phyloP scores from a whole-genome alignment of 2,113 vertebrate genomes.

The Gymnarchus niloticus region DNA sequence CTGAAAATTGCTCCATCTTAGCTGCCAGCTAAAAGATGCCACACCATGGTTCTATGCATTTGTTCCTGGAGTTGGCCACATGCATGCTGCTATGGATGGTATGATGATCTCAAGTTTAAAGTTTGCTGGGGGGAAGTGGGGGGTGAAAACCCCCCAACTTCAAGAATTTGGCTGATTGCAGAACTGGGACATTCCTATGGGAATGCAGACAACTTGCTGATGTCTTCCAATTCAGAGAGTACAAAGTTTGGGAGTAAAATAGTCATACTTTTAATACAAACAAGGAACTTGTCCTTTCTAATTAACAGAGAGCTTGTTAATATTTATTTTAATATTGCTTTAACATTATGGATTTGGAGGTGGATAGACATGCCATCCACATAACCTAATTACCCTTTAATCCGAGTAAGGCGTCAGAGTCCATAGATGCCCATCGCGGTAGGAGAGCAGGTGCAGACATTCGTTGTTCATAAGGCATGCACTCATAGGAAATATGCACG shows the following conservation, averaged over 20 bases:
- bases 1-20: neutral
- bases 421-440: neutral
- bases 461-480: neutral
- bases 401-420: neutral
- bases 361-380: neutral
- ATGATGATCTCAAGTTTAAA: neutral
- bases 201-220: neutral
- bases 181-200: neutral
- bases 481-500: neutral
- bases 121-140: neutral
- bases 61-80: neutral
- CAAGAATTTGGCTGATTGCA: neutral
- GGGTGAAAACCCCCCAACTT: neutral
- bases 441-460: neutral
- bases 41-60: neutral
- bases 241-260: neutral
- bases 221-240: neutral
- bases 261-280: neutral
- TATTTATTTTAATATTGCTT: neutral
- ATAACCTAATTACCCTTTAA: neutral
- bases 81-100: neutral
- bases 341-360: neutral
- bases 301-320: neutral
- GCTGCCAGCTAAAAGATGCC: neutral
- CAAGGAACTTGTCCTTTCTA: neutral